These are phyloP conservation scores for Dendronephthya gigantea DNA, from an alignment of 64 coral and sea anemone species.

Conservation along the genomic window DNA sequence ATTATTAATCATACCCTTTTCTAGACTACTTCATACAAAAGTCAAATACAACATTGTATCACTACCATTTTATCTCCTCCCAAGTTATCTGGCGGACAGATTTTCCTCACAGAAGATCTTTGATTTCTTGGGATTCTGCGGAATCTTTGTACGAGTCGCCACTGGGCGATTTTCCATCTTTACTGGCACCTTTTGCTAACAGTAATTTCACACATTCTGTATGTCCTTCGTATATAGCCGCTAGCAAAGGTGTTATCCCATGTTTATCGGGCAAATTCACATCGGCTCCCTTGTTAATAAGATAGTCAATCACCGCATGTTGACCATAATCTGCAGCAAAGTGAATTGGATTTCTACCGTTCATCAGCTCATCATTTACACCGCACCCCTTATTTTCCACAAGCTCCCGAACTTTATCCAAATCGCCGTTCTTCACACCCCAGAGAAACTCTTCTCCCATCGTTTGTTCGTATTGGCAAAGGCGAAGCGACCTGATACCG, in stretches of 20 bases:
- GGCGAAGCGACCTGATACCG: not conserved
- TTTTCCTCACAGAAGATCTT: slow-evolving; percentile 22
- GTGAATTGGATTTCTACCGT: slow-evolving; percentile 35
- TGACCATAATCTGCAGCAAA: slow-evolving; percentile 50
- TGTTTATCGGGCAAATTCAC: slow-evolving; percentile 34
- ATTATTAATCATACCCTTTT: too few species aligned
- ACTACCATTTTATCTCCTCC: not conserved
- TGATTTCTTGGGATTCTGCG: slow-evolving; percentile 42
- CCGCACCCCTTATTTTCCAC: slow-evolving; percentile 28
- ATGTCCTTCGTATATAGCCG: slow-evolving; percentile 35
- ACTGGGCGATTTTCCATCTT: slow-evolving; percentile 14
- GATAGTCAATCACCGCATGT: slow-evolving; percentile 19
- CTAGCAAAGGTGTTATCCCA: slow-evolving; percentile 37
- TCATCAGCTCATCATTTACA: slow-evolving; percentile 15
- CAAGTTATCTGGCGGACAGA: not conserved
- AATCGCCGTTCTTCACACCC: slow-evolving; percentile 49
- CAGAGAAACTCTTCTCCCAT: slow-evolving; percentile 39
- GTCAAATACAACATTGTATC: not conserved
- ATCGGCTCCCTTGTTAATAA: slow-evolving; percentile 35
- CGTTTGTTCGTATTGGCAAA: slow-evolving; percentile 1
- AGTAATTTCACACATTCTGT: slow-evolving; percentile 32
- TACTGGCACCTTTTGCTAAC: slow-evolving; percentile 27
- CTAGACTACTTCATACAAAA: not conserved
- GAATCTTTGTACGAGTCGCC: slow-evolving; percentile 29
- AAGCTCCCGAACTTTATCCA: slow-evolving; percentile 37